phyloP scores from a whole-genome alignment of 1,140 invertebrate species.

The Arion vulgaris region DNA sequence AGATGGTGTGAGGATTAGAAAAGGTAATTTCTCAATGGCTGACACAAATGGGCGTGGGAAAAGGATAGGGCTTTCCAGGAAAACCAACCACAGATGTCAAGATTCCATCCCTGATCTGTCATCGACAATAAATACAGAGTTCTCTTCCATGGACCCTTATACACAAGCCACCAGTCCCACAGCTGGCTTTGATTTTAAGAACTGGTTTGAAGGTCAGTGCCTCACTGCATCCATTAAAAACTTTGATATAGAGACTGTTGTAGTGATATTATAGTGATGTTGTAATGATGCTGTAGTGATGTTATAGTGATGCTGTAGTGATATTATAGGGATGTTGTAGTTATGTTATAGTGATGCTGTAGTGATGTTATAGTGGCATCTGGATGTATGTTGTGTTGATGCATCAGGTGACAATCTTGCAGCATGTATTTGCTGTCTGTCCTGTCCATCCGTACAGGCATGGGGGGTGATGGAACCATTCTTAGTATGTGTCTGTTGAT shows the following conservation, averaged over 20 bases:
- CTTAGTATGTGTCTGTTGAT: no score
- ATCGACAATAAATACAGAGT: slow-evolving; percentile 65
- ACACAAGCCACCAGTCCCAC: neutral
- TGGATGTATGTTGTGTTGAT: no score
- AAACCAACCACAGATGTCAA: neutral
- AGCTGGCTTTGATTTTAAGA: slow-evolving; percentile 63
- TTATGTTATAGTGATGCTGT: no score
- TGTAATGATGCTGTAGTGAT: no score
- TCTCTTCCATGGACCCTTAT: slow-evolving; percentile 42
- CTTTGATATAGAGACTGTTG: neutral
- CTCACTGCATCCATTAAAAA: neutral
- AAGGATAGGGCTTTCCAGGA: slow-evolving; percentile 30
- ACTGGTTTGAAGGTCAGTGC: slow-evolving; percentile 56
- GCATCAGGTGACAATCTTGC: no score
- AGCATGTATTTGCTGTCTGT: no score
- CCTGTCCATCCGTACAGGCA: no score
- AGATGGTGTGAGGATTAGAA: slow-evolving; percentile 34
- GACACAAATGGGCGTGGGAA: neutral
- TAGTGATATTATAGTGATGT: no score
- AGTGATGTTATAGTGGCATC: no score
- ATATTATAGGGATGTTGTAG: no score
- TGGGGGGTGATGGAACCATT: no score
- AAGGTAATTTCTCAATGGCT: slow-evolving; percentile 17
- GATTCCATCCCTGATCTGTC: slow-evolving; percentile 61
- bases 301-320: no score